Base-by-base conservation (phyloP, 2,888 invertebrate genomes). In the Mechanitis mazaeus region DNA sequence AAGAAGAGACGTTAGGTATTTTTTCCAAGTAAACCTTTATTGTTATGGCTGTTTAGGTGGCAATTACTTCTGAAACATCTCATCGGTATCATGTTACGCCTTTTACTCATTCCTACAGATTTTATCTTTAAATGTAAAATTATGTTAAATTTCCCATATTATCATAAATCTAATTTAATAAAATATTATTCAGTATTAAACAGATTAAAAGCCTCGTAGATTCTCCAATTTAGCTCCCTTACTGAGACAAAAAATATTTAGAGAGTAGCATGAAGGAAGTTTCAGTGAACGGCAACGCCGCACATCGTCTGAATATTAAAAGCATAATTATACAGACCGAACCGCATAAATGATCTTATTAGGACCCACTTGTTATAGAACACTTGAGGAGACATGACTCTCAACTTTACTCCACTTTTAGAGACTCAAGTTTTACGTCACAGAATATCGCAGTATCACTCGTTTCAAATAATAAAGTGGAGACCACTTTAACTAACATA, bases 271-370 rank as follows among this genome's bases (percentile, higher is more conserved):
- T 83, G 80, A 83, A 77, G 71, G 80, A 84, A 83, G 81, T 84
- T 84, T 69, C 72, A 70, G 72, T 74, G 73, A 75, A 74, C 72
- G 75, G 75, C 71, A 69, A 69, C 69, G 73, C 73, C 73, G 81
- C 77, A 83, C 83, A 83, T 80, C 76, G 80, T 65, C 74, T 79
- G 87, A 86, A 87, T 87, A 86, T 85, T 84, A 87, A 86, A 83
- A 82, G 79, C 76, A 75, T 75, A 83, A 84, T 85, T 85, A 83
- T 76, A 80, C 76, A 76, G 78, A 78, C 77, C 83, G 80, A 77
- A 79, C 72, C 70, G 74, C 78, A 80, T 81, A 83, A 82, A 85
- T 81, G 82, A 76, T 77, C 81, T 77, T 81, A 82, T 83, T 81
- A 80, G 73, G 71, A 69, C 72, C 73, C 73, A 77, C 75, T 80